A percentile compares a stretch with the other conserved stretches of the same genome.
These are phyloP conservation scores for Electrophaes corylata DNA, from an alignment of 2,888 invertebrate species.

Conservation along the genomic window DNA sequence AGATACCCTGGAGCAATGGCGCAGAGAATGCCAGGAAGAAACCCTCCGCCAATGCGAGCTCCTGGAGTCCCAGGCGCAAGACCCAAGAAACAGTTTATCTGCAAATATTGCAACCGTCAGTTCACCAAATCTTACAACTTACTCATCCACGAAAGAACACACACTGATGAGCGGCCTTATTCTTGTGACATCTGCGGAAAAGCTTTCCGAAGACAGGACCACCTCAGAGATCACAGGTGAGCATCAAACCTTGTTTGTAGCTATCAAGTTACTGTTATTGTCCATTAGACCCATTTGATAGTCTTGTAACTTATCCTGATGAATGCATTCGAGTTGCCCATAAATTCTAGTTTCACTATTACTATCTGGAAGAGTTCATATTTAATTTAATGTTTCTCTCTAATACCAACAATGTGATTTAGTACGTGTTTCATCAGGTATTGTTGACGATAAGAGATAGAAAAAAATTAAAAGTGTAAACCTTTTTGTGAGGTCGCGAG, in stretches of 20 bases:
- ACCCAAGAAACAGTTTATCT: slow-evolving; percentile 95
- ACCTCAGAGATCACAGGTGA: slow-evolving; percentile 95
- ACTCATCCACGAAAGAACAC: slow-evolving; percentile 98
- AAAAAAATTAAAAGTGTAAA: slow-evolving; percentile 76
- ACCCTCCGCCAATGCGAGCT: slow-evolving; percentile 82
- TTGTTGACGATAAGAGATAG: slow-evolving; percentile 77
- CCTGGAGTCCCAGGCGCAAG: slow-evolving; percentile 84
- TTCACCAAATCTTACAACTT: slow-evolving; percentile 99
- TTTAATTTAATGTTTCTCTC: slow-evolving; percentile 67
- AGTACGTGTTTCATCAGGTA: slow-evolving; percentile 68
- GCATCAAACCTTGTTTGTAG: slow-evolving; percentile 42
- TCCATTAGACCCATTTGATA: slow-evolving; percentile 40
- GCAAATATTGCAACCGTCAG: slow-evolving; percentile 98
- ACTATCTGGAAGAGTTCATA: slow-evolving; percentile 50
- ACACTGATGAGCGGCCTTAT: slow-evolving; percentile 98
- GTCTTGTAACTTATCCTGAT: slow-evolving; percentile 41
- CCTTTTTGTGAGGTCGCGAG: slow-evolving; percentile 83
- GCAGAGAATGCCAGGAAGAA: slow-evolving; percentile 79
- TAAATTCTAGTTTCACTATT: slow-evolving; percentile 50
- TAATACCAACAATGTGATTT: slow-evolving; percentile 75
- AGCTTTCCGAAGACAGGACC: slow-evolving; percentile 97
- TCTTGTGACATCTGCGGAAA: slow-evolving; percentile 98
- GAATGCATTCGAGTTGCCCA: slow-evolving; percentile 36
- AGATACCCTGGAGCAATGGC: slow-evolving; percentile 80
- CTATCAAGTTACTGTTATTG: slow-evolving; percentile 37